phyloP scores from a whole-genome alignment of 2,888 invertebrate genomes.

The Heteropelma amictum region DNA sequence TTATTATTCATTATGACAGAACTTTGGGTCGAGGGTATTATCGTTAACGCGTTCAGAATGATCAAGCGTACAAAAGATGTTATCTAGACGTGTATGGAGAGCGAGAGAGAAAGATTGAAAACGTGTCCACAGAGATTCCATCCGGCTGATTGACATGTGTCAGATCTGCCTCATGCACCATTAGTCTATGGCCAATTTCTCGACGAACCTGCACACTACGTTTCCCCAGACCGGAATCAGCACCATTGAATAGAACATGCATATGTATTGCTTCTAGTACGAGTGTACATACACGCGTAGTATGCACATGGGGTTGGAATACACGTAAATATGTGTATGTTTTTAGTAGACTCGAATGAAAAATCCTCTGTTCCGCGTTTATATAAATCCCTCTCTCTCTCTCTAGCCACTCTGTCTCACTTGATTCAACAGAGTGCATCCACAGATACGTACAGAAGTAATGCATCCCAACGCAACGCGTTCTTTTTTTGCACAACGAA shows the following conservation, averaged over 20 bases:
- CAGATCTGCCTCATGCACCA: slow-evolving; percentile 68
- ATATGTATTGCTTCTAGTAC: background rate
- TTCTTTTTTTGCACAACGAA: no score
- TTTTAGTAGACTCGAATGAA: background rate
- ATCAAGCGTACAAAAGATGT: no score
- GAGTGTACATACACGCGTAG: background rate
- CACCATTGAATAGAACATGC: slow-evolving; percentile 1
- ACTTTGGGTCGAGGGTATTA: no score
- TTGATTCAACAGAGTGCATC: no score
- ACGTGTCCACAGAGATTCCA: slow-evolving; percentile 63
- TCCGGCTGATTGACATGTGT: slow-evolving; percentile 72
- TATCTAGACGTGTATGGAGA: slow-evolving; percentile 10
- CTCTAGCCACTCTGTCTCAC: no score
- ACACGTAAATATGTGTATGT: background rate
- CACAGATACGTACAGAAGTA: no score
- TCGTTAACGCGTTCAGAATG: no score
- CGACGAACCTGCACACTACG: slow-evolving; percentile 29
- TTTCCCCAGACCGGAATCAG: slow-evolving; percentile 3
- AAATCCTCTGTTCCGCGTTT: background rate
- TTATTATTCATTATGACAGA: no score
- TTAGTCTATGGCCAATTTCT: slow-evolving; percentile 58
- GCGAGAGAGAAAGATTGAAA: slow-evolving; percentile 25
- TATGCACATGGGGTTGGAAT: no score
- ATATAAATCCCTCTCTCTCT: background rate
- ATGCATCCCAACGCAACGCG: no score